Evolutionary conservation across 2,113 vertebrate species (phyloP).

Genomic region (Recurvirostra avosetta): DNA sequence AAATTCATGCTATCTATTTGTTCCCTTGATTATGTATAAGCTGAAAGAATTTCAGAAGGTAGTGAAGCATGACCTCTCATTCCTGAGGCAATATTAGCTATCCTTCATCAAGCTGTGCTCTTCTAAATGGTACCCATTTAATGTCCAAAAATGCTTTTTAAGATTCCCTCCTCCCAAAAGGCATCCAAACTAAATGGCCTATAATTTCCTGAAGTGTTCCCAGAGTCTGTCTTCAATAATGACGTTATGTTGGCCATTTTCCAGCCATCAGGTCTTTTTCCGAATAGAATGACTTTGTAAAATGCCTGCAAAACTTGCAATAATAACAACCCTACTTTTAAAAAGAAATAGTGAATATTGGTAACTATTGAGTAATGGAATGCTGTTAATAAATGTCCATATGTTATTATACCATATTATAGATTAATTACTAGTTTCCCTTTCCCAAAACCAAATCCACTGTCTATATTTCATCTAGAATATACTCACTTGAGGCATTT

Average conservation of each 20-base stretch:
- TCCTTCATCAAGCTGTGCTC: constrained; percentile 77
- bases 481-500: not conserved
- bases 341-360: not conserved
- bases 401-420: constrained; percentile 24
- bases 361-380: constrained; percentile 55
- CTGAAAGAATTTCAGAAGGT: constrained; percentile 69
- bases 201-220: constrained; percentile 80
- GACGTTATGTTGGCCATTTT: constrained; percentile 75
- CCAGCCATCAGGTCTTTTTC: constrained; percentile 48
- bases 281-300: constrained; percentile 71
- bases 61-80: constrained; percentile 71
- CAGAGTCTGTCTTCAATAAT: constrained; percentile 75
- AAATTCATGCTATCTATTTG: constrained; percentile 49
- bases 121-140: constrained; percentile 74
- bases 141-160: constrained; percentile 78
- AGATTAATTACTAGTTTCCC: not conserved
- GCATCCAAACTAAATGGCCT: constrained; percentile 77
- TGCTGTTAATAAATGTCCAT: constrained; percentile 26
- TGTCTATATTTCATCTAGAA: not conserved
- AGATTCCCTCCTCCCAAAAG: constrained; percentile 70
- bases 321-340: constrained; percentile 53
- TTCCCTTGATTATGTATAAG: constrained; percentile 63
- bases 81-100: constrained; percentile 61
- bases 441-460: not conserved
- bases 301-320: constrained; percentile 67